Base-by-base conservation (phyloP, 2,113 vertebrate genomes). In the Corythoichthys intestinalis region DNA sequence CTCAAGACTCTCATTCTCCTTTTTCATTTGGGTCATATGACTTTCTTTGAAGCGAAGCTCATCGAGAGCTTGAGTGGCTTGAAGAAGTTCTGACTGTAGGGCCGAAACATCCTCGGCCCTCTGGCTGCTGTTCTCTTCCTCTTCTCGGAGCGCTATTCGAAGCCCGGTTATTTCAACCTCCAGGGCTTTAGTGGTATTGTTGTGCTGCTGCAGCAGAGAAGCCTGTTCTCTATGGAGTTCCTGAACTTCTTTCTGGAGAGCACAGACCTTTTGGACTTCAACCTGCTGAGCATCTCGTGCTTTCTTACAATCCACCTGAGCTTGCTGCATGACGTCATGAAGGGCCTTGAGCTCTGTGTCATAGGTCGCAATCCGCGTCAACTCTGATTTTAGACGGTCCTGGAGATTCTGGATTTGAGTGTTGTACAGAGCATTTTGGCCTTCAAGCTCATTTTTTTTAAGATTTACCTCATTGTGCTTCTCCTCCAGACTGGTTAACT, bases 61-160 rank as follows among this genome's bases (percentile, higher is more conserved):
- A 17, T 87, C 81, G 0, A 96, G 47, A 0, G 92, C 89, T 67
- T 87, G 91, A 0, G 83, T 94, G 67, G 91, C 86, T 11, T 61
- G 90, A 54, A 89, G 91, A 37, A 96, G 86, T 83, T 97, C 94
- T 0, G 72, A 85, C 72, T 91, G 94, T 65, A 98, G 86, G 14
- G 87, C 84, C 3, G 92, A 76, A 12, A 96, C 89, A 5, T 93
- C 73, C 0, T 86, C 86, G 0, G 86, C 88, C 77, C 90, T 91
- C 63, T 70, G 86, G 10, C 61, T 76, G 1, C 41, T 91, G 71
- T 89, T 94, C 11, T 93, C 93, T 78, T 96, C 94, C 78, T 94
- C 93, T 11, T 94, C 92, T 1, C 73, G 73, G 67, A 98, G 83
- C 17, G 84, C 86, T 37, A 65, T 46, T 28, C 49, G 91, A 0